Conservation (phyloP, 2,888 invertebrate genomes). For the Lutraria lutraria region DNA sequence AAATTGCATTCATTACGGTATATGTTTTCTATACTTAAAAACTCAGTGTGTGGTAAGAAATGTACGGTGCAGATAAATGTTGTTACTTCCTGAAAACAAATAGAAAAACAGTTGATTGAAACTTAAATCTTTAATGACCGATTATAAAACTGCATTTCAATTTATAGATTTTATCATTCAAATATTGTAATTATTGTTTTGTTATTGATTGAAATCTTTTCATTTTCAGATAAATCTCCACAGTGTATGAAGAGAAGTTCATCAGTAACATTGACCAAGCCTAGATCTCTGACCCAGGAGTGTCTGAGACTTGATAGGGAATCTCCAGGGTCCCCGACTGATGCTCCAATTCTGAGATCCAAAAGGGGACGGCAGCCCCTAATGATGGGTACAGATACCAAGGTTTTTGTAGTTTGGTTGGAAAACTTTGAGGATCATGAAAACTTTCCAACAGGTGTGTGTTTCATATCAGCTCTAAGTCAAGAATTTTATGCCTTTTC, state of each 20-base stretch:
- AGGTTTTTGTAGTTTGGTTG: constrained; percentile 94
- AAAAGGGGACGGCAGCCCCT: constrained; percentile 78
- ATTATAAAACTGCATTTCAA: too few species aligned
- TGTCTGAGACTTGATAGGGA: constrained; percentile 74
- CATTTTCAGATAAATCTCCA: constrained; percentile 75
- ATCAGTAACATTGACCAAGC: constrained; percentile 74
- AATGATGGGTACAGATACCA: constrained; percentile 85
- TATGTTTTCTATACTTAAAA: too few species aligned
- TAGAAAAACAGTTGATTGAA: too few species aligned
- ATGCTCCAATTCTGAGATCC: constrained; percentile 70
- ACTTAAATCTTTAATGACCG: too few species aligned
- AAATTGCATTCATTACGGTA: too few species aligned
- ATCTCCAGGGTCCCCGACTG: constrained; percentile 79
- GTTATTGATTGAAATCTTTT: background rate
- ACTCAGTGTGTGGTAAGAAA: too few species aligned
- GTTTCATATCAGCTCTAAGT: background rate
- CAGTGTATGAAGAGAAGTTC: constrained; percentile 59
- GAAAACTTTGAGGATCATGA: constrained; percentile 97
- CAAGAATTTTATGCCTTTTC: too few species aligned
- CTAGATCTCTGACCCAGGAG: constrained; percentile 84
- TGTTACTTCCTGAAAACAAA: too few species aligned
- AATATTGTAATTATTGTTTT: too few species aligned
- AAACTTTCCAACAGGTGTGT: constrained; percentile 94
- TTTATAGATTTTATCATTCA: too few species aligned
- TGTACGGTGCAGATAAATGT: too few species aligned